phyloP scores from a whole-genome alignment of 2,888 invertebrate species.

The Dendrolimus houi region DNA sequence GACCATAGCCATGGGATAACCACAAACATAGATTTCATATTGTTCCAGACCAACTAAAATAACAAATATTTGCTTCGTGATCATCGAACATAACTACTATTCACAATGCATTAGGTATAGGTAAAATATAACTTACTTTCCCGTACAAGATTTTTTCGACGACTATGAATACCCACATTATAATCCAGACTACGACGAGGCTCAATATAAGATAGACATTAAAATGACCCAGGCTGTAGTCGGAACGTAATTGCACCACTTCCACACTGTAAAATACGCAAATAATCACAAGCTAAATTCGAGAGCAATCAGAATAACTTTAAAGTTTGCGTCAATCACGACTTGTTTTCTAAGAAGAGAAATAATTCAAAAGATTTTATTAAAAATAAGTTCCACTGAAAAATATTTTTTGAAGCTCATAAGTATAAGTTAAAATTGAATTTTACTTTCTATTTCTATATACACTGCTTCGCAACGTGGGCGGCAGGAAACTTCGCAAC shows the following conservation, averaged over 20 bases:
- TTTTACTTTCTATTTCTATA: too few relatives aligned
- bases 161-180: conserved; percentile 45
- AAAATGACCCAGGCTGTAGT: conserved; percentile 25
- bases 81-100: conserved; percentile 3
- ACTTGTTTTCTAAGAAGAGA: too few relatives aligned
- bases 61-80: conserved; percentile 4
- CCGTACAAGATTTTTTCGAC: conserved; percentile 36
- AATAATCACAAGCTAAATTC: not conserved
- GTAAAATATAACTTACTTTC: conserved; percentile 32
- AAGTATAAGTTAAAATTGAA: too few relatives aligned
- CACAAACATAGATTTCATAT: conserved; percentile 38
- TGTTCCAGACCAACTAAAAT: conserved; percentile 59
- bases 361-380: too few relatives aligned
- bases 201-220: conserved; percentile 32
- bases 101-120: not conserved
- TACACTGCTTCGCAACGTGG: too few relatives aligned
- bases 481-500: too few relatives aligned
- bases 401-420: too few relatives aligned
- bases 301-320: too few relatives aligned
- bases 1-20: conserved; percentile 49
- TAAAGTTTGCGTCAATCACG: too few relatives aligned
- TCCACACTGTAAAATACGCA: conserved; percentile 39
- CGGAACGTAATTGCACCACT: conserved; percentile 35
- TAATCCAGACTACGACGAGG: conserved; percentile 35
- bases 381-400: too few relatives aligned